Percentiles rank a stretch among this genome's conserved stretches.
phyloP scores from a whole-genome alignment of 2,797 vertebrate species.

The Fratercula arctica region DNA sequence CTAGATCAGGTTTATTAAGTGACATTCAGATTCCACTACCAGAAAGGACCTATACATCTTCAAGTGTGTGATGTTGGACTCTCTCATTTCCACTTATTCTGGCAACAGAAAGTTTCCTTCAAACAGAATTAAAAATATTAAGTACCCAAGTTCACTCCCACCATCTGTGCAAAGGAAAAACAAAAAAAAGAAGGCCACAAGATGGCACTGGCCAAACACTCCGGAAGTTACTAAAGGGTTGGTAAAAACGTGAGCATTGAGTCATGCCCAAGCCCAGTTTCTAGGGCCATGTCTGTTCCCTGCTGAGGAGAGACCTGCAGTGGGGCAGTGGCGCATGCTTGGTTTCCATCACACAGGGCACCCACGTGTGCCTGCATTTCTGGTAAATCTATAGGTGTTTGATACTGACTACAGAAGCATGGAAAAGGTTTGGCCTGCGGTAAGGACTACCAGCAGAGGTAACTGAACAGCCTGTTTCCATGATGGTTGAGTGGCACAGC shows the following conservation, averaged over 20 bases:
- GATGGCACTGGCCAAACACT: constrained; percentile 50
- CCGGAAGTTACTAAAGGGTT: neutral
- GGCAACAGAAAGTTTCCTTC: neutral
- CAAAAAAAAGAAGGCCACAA: neutral
- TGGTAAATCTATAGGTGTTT: accelerated
- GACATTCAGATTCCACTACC: neutral
- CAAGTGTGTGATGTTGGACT: neutral
- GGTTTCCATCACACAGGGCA: accelerated
- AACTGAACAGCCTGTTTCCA: accelerated
- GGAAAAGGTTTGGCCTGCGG: accelerated
- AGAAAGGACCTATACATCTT: neutral
- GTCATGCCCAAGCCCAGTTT: neutral
- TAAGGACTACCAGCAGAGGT: neutral
- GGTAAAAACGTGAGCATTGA: accelerated
- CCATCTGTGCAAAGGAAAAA: too few relatives aligned
- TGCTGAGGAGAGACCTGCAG: accelerated
- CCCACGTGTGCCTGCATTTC: accelerated
- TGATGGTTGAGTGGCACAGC: accelerated
- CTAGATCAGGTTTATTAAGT: neutral
- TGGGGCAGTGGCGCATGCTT: accelerated
- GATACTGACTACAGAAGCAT: too few relatives aligned
- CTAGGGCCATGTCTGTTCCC: neutral
- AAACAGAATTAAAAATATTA: neutral
- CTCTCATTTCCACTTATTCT: neutral
- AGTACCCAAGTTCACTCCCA: neutral